Evolutionary conservation across 2,888 invertebrate genomes (phyloP), one percentile per base, ranked within the genome.

Genomic region (Eubasilissa splendida): DNA sequence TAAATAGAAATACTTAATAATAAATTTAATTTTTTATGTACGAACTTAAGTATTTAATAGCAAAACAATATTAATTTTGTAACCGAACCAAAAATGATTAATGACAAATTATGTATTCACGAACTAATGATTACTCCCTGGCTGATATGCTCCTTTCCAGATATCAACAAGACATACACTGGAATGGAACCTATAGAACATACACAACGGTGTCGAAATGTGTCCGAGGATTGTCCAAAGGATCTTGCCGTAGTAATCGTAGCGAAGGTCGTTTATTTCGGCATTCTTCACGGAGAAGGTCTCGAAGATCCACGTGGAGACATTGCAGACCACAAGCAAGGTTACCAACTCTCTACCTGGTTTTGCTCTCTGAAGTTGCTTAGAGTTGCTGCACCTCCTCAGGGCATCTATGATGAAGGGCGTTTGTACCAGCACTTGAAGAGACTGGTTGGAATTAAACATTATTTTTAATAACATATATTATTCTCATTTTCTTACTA

Each of bases 111-210:
- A 11, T 9, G 11, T n/a, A 66, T 66, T 66, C 33, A n/a, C 9
- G 7, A 9, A 50, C 9, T 56, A 82, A 75, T 82, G 82, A 8
- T 54, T 70, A 60, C 78, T 79, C 1, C 91, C 92, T 2, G 92
- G 92, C 85, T 93, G 92, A 85, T 94, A 95, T 0, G 95, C 94
- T 50, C 93, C 93, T 85, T 93, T 93, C 95, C 95, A 95, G 85
- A 95, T 94, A 86, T 95, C 95, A 11, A 94, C 94, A 68, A 95
- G 91, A 85, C 95, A 95, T 0, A 95, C 95, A n/a, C 94, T 93
- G 0, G 94, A 94, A 86, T 95, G 95, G 86, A 95, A 95, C 81
- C 95, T 89, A 85, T 94, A 95, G 88, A 95, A 95, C 91, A 95
- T 94, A 80, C 94, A 94, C 3, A 95, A 88, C 0, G 95, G 95